These are phyloP conservation scores for Campopleginae sp. DNA, from an alignment of 2,888 invertebrate genomes.

Conservation along the genomic window DNA sequence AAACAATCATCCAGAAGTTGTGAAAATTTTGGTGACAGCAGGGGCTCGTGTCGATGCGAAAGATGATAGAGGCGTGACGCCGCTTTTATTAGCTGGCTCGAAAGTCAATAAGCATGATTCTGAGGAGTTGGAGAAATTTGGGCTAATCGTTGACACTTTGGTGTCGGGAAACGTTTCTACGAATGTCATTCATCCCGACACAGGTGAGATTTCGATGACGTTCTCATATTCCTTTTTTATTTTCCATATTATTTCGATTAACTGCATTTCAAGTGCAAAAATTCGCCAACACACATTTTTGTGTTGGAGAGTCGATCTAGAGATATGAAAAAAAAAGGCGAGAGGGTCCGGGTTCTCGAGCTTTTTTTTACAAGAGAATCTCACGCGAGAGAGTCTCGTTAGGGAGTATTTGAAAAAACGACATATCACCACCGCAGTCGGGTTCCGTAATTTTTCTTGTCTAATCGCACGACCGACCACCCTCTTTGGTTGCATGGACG, in stretches of 20 bases:
- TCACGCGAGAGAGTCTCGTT: background rate
- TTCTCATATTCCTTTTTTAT: background rate
- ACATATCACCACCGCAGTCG: background rate
- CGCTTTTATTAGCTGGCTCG: constrained; percentile 82
- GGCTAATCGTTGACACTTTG: constrained; percentile 79
- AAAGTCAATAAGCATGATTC: constrained; percentile 72
- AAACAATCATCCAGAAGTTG: constrained; percentile 80
- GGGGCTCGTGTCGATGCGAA: constrained; percentile 79
- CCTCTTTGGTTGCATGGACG: background rate
- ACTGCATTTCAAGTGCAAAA: too few species aligned
- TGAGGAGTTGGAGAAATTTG: constrained; percentile 75
- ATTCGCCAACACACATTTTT: too few species aligned
- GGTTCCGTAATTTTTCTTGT: constrained; percentile 36
- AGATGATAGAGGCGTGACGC: constrained; percentile 82
- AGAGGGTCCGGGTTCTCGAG: too few species aligned
- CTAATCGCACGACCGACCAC: constrained; percentile 48
- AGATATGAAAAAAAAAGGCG: too few species aligned
- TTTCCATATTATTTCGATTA: too few species aligned
- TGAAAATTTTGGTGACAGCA: constrained; percentile 78
- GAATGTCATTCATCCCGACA: constrained; percentile 70
- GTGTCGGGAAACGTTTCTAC: constrained; percentile 74
- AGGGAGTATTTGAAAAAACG: background rate
- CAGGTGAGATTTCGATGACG: constrained; percentile 68
- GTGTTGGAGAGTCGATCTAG: too few species aligned
- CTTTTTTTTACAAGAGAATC: too few species aligned